Conservation (phyloP, 2,113 vertebrate species). For the Melanocharis versteri region DNA sequence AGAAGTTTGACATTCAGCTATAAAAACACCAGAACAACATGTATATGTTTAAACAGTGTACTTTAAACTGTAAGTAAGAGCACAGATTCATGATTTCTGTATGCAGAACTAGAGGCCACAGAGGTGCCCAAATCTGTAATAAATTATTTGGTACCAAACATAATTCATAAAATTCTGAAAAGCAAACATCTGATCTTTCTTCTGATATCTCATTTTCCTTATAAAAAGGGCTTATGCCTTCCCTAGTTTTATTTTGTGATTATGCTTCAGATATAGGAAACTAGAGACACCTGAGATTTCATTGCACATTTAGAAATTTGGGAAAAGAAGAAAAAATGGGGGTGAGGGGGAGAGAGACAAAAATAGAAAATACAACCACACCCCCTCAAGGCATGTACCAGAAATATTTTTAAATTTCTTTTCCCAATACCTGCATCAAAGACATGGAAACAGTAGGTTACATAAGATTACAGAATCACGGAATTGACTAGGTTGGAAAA, state of each 20-base stretch:
- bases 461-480: background rate
- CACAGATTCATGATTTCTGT: background rate
- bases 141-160: background rate
- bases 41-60: background rate
- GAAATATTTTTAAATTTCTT: background rate
- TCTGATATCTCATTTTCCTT: background rate
- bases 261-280: background rate
- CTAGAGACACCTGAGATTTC: background rate
- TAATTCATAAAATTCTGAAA: background rate
- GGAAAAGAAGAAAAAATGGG: fast-evolving
- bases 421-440: background rate
- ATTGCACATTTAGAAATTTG: background rate
- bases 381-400: background rate
- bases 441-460: background rate
- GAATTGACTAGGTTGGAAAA: background rate
- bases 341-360: fast-evolving
- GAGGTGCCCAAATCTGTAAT: background rate
- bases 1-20: background rate
- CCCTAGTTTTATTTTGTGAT: background rate
- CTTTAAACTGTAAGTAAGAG: background rate
- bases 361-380: background rate
- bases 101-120: background rate
- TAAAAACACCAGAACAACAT: background rate
- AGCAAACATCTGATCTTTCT: background rate
- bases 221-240: background rate